These are phyloP conservation scores for Rhinolophus ferrumequinum DNA, from an alignment of 2,113 vertebrate species.

Conservation along the genomic window DNA sequence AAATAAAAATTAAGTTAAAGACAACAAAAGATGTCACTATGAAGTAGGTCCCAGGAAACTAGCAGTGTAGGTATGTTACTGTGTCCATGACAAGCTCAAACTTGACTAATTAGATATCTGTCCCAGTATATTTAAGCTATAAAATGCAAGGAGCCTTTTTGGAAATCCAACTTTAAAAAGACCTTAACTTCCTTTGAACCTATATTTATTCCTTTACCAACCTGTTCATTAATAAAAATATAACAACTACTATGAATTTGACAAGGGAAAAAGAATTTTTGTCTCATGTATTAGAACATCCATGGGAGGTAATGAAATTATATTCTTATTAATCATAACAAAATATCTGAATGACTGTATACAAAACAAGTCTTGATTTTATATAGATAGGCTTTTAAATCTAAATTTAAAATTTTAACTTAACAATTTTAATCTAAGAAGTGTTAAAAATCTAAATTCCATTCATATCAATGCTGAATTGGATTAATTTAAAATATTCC, in stretches of 20 bases:
- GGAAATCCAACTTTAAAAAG: background rate
- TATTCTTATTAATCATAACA: background rate
- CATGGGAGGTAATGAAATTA: background rate
- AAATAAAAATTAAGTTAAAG: slow-evolving; percentile 37
- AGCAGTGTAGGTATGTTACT: background rate
- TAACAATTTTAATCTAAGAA: background rate
- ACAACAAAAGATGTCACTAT: background rate
- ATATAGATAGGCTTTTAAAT: background rate
- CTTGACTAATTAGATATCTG: background rate
- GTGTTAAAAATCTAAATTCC: background rate
- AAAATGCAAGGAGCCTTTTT: background rate
- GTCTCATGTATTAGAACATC: background rate
- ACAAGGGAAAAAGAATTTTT: background rate
- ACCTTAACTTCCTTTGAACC: background rate
- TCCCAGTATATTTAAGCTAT: background rate
- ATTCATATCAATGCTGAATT: background rate
- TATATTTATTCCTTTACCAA: background rate
- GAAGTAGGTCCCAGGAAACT: background rate
- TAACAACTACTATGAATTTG: background rate
- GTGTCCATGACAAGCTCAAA: slow-evolving; percentile 6
- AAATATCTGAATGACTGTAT: background rate
- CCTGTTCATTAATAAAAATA: background rate
- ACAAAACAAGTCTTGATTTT: background rate
- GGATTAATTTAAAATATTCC: background rate
- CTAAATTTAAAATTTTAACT: background rate